Base-by-base conservation (phyloP, 2,888 invertebrate species). In the Drosophila paramelanica region DNA sequence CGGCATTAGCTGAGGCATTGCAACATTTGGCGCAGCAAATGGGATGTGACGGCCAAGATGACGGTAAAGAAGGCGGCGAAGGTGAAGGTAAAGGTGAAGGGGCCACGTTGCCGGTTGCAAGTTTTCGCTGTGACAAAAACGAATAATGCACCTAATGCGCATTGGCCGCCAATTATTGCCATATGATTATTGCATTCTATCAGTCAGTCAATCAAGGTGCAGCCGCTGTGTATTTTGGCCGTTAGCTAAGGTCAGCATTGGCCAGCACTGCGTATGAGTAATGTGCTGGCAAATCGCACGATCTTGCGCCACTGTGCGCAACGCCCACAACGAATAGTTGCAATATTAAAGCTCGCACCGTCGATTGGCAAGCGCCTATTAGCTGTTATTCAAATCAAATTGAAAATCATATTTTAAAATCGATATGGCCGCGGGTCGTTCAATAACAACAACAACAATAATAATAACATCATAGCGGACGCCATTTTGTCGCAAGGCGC, bases 21-120 rank as follows among this genome's bases (percentile, higher is more conserved):
- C 79, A 79, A 67, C 80, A 79, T 81, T 81, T 79, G 67, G 56
- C 53, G 59, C 77, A 61, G 36, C 78, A 75, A 79, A 79, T 79
- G 81, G 78, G 64, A 61, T 75, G 78, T 80, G 56, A 73, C 67
- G 62, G 79, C 72, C 61, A 17, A 49, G 64, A 45, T 27, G 52
- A 42, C 20, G 60, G 11, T 61, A 43, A 58, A 41, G 13, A 1
- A 4, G 33, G 27, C 2, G 50, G 27, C 3, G 13, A 3, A 1
- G 33, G 27, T 2, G 50, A 23, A 3, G n/a, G 27, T 17, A 17
- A 17, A 17, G 17, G 17, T 17, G 17, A 17, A 17, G 39, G 8
- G 51, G 43, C 3, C 17, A 31, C 31, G 45, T 3, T 17, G 53
- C 51, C 38, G 45, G 47, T 51, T 55, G 68, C 55, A 50, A 42